Percentiles rank a stretch among this genome's conserved stretches.
phyloP scores from a whole-genome alignment of 2,888 invertebrate species.

The Torymus aiolomorphi region DNA sequence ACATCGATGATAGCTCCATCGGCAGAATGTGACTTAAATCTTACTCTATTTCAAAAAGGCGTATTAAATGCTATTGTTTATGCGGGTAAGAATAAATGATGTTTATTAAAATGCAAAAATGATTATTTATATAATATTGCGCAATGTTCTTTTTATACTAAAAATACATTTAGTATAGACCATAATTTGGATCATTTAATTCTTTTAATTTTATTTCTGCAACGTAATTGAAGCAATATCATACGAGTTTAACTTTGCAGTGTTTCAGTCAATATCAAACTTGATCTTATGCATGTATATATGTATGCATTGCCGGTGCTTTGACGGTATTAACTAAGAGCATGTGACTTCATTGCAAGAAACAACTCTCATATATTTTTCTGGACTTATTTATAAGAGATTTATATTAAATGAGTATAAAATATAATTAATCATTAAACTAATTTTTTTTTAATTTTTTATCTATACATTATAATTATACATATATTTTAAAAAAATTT shows the following conservation, averaged over 20 bases:
- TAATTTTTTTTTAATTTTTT: neutral
- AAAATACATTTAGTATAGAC: no score
- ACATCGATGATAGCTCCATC: constrained; percentile 83
- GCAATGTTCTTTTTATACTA: no score
- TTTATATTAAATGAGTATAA: neutral
- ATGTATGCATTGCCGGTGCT: neutral
- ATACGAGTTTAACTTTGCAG: neutral
- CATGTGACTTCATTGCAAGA: neutral
- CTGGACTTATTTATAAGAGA: no score
- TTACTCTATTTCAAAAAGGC: constrained; percentile 83
- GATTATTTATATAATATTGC: no score
- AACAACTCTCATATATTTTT: no score
- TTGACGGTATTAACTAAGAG: neutral
- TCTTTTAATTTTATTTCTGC: no score
- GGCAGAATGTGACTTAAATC: constrained; percentile 84
- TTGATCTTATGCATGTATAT: neutral
- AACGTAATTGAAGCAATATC: neutral
- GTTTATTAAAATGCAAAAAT: no score
- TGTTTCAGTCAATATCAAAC: neutral
- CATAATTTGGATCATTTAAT: no score
- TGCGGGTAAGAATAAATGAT: constrained; percentile 77
- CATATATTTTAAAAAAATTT: neutral
- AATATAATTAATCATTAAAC: neutral
- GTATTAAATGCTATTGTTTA: constrained; percentile 83
- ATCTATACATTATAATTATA: neutral